Base-by-base conservation (phyloP, 2,888 invertebrate species). In the Zeuzera pyrina region DNA sequence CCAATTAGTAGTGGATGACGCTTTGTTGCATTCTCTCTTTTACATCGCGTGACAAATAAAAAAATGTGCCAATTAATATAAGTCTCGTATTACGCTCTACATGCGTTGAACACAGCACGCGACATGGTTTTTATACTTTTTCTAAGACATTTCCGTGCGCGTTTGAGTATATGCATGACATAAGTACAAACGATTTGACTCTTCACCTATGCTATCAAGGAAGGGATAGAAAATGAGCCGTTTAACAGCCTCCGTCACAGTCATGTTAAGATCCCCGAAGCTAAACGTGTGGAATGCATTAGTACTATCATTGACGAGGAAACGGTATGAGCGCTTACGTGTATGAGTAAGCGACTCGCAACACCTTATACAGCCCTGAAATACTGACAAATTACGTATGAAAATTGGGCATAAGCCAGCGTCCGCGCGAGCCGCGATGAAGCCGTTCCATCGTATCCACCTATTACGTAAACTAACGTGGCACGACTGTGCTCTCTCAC, bases 401-500 rank as follows among this genome's bases (percentile, higher is more conserved):
- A 52, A 65, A 60, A 67, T 66, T 65, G 56, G 66, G 58, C 52
- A 57, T 50, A 52, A 56, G 46, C 12, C 28, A 52, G 54, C 53
- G 50, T 45, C 42, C 52, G 49, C 28, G 26, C 26, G 11, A 15
- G 28, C 8, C 16, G 21, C 19, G 21, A 29, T 53, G 55, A 57
- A 54, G 49, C 42, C 63, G 54, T 62, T 54, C 57, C 63, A 65
- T 62, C 52, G 61, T 62, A 68, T 65, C 57, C 57, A 69, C 61
- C 70, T 72, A 72, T 74, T 76, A 69, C 70, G 63, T 68, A 69
- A 71, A 66, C 59, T 60, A 58, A 72, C 59, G 61, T 67, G 58
- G 66, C 71, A 76, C 73, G 73, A 76, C 63, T 49, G 57, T 53
- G 65, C 69, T 72, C 70, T 73, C 73, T 77, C 74, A 77, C 73